A percentile compares a stretch with the other conserved stretches of the same genome.
Evolutionary conservation across 1,140 invertebrate genomes (phyloP).

Genomic region (Leptoteleia sp.): DNA sequence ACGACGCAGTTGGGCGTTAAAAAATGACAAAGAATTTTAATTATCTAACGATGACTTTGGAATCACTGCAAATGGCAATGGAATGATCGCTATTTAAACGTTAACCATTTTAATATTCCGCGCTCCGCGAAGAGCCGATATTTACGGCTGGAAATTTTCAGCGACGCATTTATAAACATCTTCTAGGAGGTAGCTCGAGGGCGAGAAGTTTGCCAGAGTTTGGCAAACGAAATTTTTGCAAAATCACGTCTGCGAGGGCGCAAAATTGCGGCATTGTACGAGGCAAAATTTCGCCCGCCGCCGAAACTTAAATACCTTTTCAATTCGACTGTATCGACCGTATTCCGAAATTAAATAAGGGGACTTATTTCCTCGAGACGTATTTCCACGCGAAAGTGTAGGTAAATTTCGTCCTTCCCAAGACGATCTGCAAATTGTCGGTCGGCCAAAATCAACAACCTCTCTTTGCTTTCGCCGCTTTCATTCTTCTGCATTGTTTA

Average conservation of each 20-base stretch:
- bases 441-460: conserved; percentile 27
- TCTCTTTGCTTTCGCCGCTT: conserved; percentile 12
- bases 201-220: conserved; percentile 8
- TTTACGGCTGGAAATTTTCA: conserved; percentile 8
- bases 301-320: not conserved
- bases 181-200: conserved; percentile 5
- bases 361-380: not conserved
- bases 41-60: conserved; percentile 7
- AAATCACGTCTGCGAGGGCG: conserved; percentile 11
- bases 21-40: conserved; percentile 44
- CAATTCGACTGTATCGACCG: not conserved
- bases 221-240: conserved; percentile 17
- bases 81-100: conserved; percentile 38
- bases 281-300: conserved; percentile 6
- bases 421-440: conserved; percentile 5
- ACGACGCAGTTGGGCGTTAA: conserved; percentile 14
- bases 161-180: conserved; percentile 5
- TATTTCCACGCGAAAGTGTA: not conserved
- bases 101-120: conserved; percentile 13
- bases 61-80: conserved; percentile 13
- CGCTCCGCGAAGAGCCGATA: conserved; percentile 1
- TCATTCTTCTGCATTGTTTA: not conserved
- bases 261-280: conserved; percentile 18
- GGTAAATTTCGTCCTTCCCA: conserved; percentile 4
- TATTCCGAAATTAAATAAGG: conserved; percentile 11